A percentile compares a stretch with the other conserved stretches of the same genome.
Evolutionary conservation across 2,113 vertebrate species (phyloP).

Genomic region (Pantherophis guttatus): DNA sequence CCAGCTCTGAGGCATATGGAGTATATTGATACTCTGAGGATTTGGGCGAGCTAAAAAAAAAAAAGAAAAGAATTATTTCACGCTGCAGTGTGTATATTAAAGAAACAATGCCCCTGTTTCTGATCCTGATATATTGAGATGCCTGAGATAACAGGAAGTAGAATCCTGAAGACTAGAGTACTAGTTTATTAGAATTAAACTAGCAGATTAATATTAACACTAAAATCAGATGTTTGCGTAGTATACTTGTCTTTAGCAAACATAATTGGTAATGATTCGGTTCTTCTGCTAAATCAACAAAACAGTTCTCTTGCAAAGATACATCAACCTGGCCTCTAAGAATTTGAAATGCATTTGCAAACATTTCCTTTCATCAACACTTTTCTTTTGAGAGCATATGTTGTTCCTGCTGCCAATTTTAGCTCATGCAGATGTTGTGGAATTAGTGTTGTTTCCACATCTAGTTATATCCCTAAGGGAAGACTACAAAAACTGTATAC

Average conservation of each 20-base stretch:
- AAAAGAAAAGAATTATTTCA: neutral
- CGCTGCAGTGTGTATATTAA: neutral
- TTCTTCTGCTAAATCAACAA: neutral
- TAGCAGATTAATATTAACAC: neutral
- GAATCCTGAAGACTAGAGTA: neutral
- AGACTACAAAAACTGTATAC: neutral
- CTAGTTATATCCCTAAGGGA: neutral
- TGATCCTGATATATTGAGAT: neutral
- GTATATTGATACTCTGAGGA: neutral
- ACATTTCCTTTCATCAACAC: neutral
- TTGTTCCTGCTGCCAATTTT: conserved; percentile 11
- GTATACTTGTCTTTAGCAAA: neutral
- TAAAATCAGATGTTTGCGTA: neutral
- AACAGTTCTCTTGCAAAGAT: neutral
- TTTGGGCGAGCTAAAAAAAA: neutral
- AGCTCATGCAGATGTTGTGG: conserved; percentile 1
- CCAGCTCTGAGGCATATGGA: neutral
- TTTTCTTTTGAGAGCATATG: conserved; percentile 4
- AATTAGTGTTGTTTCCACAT: conserved; percentile 4
- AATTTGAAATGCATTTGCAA: neutral
- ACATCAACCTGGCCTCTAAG: neutral
- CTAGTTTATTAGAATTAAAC: neutral
- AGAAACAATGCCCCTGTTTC: neutral
- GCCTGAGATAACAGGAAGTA: neutral
- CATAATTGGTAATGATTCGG: neutral